A percentile compares a stretch with the other conserved stretches of the same genome.
These are phyloP conservation scores for Malachius bipustulatus DNA, from an alignment of 2,888 invertebrate genomes.

Conservation along the genomic window DNA sequence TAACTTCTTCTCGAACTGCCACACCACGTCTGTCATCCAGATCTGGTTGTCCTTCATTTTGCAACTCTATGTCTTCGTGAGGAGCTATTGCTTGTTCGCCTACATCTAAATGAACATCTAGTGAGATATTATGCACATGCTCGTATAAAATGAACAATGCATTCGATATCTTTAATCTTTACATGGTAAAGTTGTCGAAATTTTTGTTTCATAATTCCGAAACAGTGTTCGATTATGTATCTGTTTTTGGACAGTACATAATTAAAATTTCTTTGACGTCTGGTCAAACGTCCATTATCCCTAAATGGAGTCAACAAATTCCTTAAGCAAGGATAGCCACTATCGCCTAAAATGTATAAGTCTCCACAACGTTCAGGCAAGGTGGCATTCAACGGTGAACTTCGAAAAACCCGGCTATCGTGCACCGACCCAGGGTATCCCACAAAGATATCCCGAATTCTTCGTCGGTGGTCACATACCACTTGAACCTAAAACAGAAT, in stretches of 20 bases:
- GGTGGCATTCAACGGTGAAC: neutral
- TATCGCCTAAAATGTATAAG: conserved; percentile 1
- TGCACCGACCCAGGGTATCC: conserved; percentile 4
- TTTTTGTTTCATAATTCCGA: conserved; percentile 12
- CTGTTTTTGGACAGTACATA: conserved; percentile 9
- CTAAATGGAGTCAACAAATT: conserved; percentile 12
- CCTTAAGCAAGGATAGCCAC: conserved; percentile 1
- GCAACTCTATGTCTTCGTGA: conserved; percentile 7
- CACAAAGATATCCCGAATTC: neutral
- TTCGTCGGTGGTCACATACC: neutral
- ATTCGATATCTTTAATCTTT: conserved; percentile 7
- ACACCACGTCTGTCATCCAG: conserved; percentile 9
- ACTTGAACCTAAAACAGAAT: conserved; percentile 4
- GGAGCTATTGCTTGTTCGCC: conserved; percentile 5
- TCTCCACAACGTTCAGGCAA: neutral
- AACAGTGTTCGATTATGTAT: conserved; percentile 12
- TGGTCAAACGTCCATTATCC: conserved; percentile 9
- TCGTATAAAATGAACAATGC: conserved; percentile 12
- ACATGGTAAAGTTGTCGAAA: conserved; percentile 13
- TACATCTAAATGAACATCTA: too few species aligned
- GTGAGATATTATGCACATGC: too few species aligned
- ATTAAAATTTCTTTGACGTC: conserved; percentile 10
- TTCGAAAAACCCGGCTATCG: neutral
- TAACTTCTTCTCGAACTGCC: conserved; percentile 9
- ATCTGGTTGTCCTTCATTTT: conserved; percentile 9